Evolutionary conservation across 2,797 vertebrate species (phyloP).

Genomic region (Sebastes glaucus): DNA sequence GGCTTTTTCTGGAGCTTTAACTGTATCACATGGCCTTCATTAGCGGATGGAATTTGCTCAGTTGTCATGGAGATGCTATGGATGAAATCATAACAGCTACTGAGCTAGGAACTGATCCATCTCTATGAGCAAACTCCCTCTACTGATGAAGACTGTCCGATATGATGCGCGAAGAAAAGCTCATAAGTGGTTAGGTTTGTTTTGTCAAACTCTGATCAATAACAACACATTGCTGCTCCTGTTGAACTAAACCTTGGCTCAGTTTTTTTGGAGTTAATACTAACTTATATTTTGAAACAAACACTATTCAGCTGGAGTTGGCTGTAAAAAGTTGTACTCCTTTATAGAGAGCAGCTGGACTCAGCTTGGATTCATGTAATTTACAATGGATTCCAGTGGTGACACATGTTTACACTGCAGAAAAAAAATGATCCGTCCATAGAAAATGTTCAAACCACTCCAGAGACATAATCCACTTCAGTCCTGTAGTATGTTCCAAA

Average conservation of each 20-base stretch:
- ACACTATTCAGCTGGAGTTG: neutral
- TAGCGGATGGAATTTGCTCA: neutral
- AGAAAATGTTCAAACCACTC: neutral
- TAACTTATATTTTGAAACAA: neutral
- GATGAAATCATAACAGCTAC: neutral
- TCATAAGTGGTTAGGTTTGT: neutral
- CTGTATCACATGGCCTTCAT: neutral
- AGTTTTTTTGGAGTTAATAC: neutral
- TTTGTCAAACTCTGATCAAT: neutral
- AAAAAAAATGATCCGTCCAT: neutral
- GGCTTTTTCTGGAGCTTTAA: neutral
- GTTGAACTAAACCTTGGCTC: neutral
- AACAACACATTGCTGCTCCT: neutral
- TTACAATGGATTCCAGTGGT: neutral
- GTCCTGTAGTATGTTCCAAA: neutral
- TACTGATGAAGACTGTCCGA: neutral
- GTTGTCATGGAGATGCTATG: neutral
- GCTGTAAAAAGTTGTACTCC: neutral
- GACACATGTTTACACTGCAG: conserved; percentile 7
- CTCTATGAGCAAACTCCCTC: neutral
- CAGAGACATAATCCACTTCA: neutral
- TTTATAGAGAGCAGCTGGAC: neutral
- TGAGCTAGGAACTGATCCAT: neutral
- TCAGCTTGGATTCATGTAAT: neutral
- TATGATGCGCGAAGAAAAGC: neutral